Base-by-base conservation (phyloP, 2,888 invertebrate genomes). In the Aelia acuminata region DNA sequence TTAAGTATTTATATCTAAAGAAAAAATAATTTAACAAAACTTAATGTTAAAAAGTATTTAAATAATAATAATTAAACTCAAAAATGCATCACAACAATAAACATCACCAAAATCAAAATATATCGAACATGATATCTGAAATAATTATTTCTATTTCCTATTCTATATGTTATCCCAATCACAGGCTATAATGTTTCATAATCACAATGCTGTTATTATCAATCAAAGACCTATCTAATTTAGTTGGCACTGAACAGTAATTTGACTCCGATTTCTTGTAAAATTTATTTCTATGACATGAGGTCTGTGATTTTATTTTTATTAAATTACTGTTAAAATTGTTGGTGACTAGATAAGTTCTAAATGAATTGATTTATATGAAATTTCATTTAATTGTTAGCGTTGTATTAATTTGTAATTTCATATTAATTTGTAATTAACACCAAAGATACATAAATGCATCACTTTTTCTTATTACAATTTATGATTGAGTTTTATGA, bases 21-120 rank as follows among this genome's bases (percentile, higher is more conserved):
- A 57, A 31, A 26, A 31, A 31, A n/a, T n/a, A n/a, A n/a, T 43
- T 43, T 43, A 43, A 43, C n/a, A 31, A 70, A 2, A 18, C 1
- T 35, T 13, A 35, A 35, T 18, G 20, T 13, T 70, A 35, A 18
- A 26, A 57, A 57, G 31, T 70, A 26, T 1, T 63, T 63, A 7
- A 10, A 10, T 10, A 4, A 43, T 43, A 43, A 63, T 70, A 70
- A 15, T 35, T 70, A 8, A 8, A 20, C 35, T 70, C 18, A 70
- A 70, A 35, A 70, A 70, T 5, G 35, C 63, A 70, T 70, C 63
- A 70, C 63, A 70, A 26, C 39, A 85, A 89, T 49, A 90, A 15
- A 84, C 87, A 84, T 70, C 80, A 57, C 86, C 13, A 70, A 43
- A 43, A 43, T 43, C 7, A 10, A 43, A 43, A 43, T n/a, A n/a